Evolutionary conservation across 2,888 invertebrate genomes (phyloP), one percentile per base, ranked within the genome.

Genomic region (Lottia scabra): DNA sequence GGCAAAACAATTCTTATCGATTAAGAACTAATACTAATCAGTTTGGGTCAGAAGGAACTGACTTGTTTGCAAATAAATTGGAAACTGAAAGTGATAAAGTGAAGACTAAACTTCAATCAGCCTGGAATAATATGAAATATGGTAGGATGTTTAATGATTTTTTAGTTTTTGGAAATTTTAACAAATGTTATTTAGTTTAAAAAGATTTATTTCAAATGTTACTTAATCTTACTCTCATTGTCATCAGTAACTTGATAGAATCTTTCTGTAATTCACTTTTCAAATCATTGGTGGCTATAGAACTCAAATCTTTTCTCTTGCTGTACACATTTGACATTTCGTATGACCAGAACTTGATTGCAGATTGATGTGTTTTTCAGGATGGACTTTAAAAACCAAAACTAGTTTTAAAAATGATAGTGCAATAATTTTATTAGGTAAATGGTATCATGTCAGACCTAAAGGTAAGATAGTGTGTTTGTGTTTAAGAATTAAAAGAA

Each of bases 231-330:
- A n/a, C n/a, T n/a, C n/a, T n/a, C n/a, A n/a, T n/a, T n/a, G n/a
- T n/a, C n/a, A n/a, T n/a, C n/a, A n/a, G n/a, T n/a, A n/a, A n/a
- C n/a, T n/a, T n/a, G n/a, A n/a, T 98, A 86, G 97, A 98, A 90
- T 99, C 98, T 90, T 98, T 98, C 91, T 99, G 98, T 78, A 99
- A 91, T 90, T 99, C 99, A 72, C 95, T 94, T 98, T 99, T 99
- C 88, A 99, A 91, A 92, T 99, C 99, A 91, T 99, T 99, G 78
- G 99, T 98, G 75, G 99, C 99, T 99, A 99, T 99, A 91, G 99
- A 99, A 78, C 99, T 94, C 90, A 98, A 99, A 91, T 99, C 99
- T 91, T 99, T 91, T 91, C 91, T 75, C 86, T 38, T 38, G 8
- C 12, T 0, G 15, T 23, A 46, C 13, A 8, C 23, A 13, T 19